Percentiles rank a stretch among this genome's conserved stretches.
phyloP scores from a whole-genome alignment of 1,140 invertebrate species.

The Drosophila equinoxialis region DNA sequence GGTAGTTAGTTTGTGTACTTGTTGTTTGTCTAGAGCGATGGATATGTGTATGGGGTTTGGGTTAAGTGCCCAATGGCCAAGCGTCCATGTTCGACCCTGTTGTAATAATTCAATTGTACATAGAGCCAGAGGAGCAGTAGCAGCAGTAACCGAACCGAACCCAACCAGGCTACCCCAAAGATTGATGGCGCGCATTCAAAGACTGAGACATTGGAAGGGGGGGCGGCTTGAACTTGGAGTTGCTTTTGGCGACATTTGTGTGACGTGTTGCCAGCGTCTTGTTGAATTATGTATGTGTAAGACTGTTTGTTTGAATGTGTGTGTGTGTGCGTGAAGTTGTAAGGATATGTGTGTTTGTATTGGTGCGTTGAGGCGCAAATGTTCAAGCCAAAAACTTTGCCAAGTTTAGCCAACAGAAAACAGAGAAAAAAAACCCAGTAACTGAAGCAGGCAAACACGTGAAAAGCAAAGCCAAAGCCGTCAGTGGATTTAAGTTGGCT shows the following conservation, averaged over 20 bases:
- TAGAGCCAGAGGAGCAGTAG: background rate
- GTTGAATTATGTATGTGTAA: constrained; percentile 68
- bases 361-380: constrained; percentile 70
- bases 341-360: constrained; percentile 20
- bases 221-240: constrained; percentile 28
- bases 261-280: constrained; percentile 72
- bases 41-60: constrained; percentile 63
- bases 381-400: constrained; percentile 75
- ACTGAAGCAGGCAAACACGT: constrained; percentile 43
- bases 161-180: constrained; percentile 48
- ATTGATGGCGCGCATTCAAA: constrained; percentile 78
- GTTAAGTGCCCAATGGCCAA: constrained; percentile 59
- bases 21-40: constrained; percentile 33
- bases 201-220: background rate
- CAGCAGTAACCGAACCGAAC: constrained; percentile 5
- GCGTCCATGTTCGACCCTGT: constrained; percentile 66
- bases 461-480: constrained; percentile 66
- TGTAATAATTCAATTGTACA: constrained; percentile 82
- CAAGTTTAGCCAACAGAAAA: constrained; percentile 51
- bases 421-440: constrained; percentile 20
- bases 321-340: constrained; percentile 16
- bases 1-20: constrained; percentile 32
- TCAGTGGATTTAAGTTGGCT: constrained; percentile 76
- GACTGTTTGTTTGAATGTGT: background rate
- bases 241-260: constrained; percentile 77